Percentiles rank a stretch among this genome's conserved stretches.
Conservation (phyloP, 2,888 invertebrate genomes). For the Xestia xanthographa region DNA sequence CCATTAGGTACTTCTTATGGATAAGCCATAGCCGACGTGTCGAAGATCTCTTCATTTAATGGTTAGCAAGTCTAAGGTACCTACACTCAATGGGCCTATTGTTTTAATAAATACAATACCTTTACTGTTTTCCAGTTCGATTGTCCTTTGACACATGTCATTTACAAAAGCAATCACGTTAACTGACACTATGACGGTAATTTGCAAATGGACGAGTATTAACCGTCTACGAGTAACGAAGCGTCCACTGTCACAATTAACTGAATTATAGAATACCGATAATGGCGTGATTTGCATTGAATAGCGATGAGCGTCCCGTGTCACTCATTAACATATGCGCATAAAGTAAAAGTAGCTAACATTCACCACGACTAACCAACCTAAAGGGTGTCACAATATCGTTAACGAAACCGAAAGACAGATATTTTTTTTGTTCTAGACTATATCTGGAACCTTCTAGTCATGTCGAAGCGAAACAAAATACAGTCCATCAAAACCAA, state of each 20-base stretch:
- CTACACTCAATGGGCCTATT: slow-evolving; percentile 24
- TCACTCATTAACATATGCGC: slow-evolving; percentile 57
- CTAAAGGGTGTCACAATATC: no score
- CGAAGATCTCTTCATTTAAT: background rate
- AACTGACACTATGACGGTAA: slow-evolving; percentile 25
- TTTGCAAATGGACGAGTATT: slow-evolving; percentile 32
- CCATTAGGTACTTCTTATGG: background rate
- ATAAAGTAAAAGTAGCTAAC: slow-evolving; percentile 58
- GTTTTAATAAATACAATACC: slow-evolving; percentile 22
- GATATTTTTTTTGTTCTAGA: no score
- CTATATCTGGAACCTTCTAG: no score
- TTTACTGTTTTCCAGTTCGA: slow-evolving; percentile 9
- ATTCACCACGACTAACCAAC: slow-evolving; percentile 22
- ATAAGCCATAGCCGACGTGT: background rate
- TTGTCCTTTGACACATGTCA: slow-evolving; percentile 19
- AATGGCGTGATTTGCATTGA: slow-evolving; percentile 66
- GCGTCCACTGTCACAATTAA: slow-evolving; percentile 44
- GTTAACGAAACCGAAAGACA: no score
- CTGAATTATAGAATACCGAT: slow-evolving; percentile 48
- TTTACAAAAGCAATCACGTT: slow-evolving; percentile 31
- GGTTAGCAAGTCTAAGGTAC: background rate
- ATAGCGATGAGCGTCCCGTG: slow-evolving; percentile 54
- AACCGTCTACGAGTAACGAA: slow-evolving; percentile 17
- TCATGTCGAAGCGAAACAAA: no score
- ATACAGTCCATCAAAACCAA: no score